Evolutionary conservation across 2,113 vertebrate species (phyloP).

Genomic region (Rhinopomastus cyanomelas): DNA sequence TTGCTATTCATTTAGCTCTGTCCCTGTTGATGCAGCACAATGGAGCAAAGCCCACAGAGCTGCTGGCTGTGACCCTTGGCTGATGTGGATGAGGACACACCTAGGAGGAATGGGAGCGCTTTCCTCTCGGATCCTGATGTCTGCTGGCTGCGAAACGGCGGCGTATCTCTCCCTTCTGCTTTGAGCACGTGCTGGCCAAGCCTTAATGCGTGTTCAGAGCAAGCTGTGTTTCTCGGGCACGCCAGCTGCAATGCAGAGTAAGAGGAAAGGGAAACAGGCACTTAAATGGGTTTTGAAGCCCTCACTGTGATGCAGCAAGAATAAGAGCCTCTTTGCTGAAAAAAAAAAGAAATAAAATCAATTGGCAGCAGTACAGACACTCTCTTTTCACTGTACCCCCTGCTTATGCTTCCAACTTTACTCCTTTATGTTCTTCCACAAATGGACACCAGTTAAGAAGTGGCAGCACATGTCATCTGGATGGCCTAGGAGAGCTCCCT

Average conservation of each 20-base stretch:
- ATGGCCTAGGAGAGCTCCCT: neutral
- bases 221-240: conserved; percentile 22
- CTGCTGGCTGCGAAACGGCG: neutral
- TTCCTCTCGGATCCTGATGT: neutral
- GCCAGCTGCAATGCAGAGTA: conserved; percentile 54
- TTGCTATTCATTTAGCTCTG: neutral
- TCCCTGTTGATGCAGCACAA: fast-evolving
- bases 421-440: neutral
- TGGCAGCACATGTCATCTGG: fast-evolving
- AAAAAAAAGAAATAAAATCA: conserved; percentile 3
- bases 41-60: neutral
- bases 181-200: neutral
- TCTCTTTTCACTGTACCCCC: neutral
- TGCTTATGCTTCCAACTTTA: neutral
- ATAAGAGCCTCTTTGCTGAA: conserved; percentile 27
- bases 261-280: conserved; percentile 42
- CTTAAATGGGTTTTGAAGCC: conserved; percentile 30
- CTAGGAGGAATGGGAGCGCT: neutral
- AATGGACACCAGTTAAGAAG: neutral
- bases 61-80: neutral
- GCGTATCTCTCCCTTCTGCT: neutral
- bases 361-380: neutral
- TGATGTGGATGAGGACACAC: neutral
- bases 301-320: neutral
- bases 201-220: conserved; percentile 16